Evolutionary conservation across 1,140 invertebrate genomes (phyloP), one percentile per base, ranked within the genome.

Genomic region (Neodiprion pinetum): DNA sequence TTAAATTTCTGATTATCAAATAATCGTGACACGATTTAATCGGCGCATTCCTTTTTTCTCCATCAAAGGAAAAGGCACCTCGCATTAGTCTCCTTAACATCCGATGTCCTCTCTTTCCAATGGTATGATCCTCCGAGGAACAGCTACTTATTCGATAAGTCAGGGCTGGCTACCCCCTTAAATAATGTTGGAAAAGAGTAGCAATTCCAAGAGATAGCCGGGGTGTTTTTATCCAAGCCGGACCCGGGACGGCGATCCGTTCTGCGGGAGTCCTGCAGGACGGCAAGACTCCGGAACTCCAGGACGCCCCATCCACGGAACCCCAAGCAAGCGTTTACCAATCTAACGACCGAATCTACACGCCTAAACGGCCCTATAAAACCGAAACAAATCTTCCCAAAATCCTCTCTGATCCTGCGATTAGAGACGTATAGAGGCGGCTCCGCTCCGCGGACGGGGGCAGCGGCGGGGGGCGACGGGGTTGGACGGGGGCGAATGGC

Each of bases 261-360:
- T 40, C 28, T 40, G 28, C 28, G 28, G 28, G 28, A 40, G 28
- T 40, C 28, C 53, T 61, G 53, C 53, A 61, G 53, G 53, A 61
- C 9, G 53, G 11, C 53, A 9, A 14, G n/a, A 61, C 11, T 61
- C 53, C 53, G 53, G 53, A 61, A 61, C 53, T 61, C 53, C 53
- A 14, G 53, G 53, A 61, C 53, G n/a, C 53, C 11, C 53, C 53
- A 61, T 17, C 53, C 53, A 14, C 53, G 3, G 53, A 61, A 61
- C 53, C 53, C 53, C 53, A 68, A 70, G 70, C 66, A 74, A 75
- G 74, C 53, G 61, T 75, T 83, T 83, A 61, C 76, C 80, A 82
- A 87, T 86, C 81, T 85, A 87, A 84, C 84, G 81, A 87, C 79
- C 82, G 81, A 72, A 83, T 85, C 81, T 84, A 85, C 85, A 85